Base-by-base conservation (phyloP, 2,113 vertebrate genomes). In the Corythoichthys intestinalis region DNA sequence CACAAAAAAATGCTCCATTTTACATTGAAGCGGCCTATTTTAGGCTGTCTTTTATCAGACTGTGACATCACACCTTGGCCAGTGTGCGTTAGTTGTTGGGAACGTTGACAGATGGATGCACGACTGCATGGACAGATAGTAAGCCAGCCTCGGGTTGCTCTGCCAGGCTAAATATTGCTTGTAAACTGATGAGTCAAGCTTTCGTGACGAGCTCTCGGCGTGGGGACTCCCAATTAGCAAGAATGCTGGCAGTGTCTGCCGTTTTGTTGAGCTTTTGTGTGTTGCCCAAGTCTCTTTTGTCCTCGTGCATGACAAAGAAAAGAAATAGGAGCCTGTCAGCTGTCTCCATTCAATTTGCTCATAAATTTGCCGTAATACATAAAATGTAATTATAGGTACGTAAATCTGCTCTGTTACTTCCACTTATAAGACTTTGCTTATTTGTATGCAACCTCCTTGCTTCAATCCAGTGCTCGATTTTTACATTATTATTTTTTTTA, bases 141-240 rank as follows among this genome's bases (percentile, higher is more conserved):
- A 34, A 58, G 56, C 34, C 56, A 37, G 56, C 56, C 34, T 58
- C 35, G 13, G 56, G 56, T 34, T 58, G 56, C 12, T 58, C 56
- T 58, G 56, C 56, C 56, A 58, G 35, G 56, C 56, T 37, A 58
- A 58, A 58, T 58, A 37, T 37, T 58, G 34, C 56, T 28, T 37
- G 34, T 14, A 58, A 58, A 58, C 13, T 15, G 13, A 58, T 58
- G 56, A 58, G 56, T 58, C 56, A 37, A 12, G 56, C 12, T 6
- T 58, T 58, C 13, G 56, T 58, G 56, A 37, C 56, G 34, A 58
- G 12, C 12, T 14, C 56, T 58, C 56, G 34, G 34, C 6, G 34
- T 5, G 34, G 56, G 34, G 12, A 58, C 56, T 58, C 34, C 56
- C 34, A 58, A 58, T 37, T 58, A 58, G 34, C 11, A 12, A 58